These are phyloP conservation scores for Ceyx cyanopectus DNA, from an alignment of 2,113 vertebrate species.

Conservation along the genomic window DNA sequence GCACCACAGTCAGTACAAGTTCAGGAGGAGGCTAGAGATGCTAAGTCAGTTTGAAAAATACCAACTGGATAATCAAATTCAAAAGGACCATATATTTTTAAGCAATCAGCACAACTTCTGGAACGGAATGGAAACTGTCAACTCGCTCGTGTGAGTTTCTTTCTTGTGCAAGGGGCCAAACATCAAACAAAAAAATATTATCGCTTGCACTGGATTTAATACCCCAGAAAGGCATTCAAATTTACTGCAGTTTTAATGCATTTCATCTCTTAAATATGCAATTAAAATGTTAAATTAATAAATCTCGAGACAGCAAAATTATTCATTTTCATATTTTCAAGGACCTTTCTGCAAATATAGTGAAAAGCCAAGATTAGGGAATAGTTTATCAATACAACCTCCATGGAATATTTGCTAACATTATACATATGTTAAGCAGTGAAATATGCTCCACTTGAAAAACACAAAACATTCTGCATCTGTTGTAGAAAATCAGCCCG, in stretches of 20 bases:
- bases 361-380: conserved; percentile 50
- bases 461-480: conserved; percentile 66
- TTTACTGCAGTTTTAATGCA: conserved; percentile 45
- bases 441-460: conserved; percentile 61
- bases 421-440: conserved; percentile 64
- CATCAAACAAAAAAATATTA: conserved; percentile 48
- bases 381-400: conserved; percentile 57
- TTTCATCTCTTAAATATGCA: conserved; percentile 31
- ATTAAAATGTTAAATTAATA: conserved; percentile 41
- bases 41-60: conserved; percentile 58
- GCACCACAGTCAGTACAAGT: conserved; percentile 29
- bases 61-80: conserved; percentile 43
- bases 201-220: conserved; percentile 29
- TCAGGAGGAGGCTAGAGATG: conserved; percentile 49
- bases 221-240: conserved; percentile 50
- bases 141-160: not conserved
- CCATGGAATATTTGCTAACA: conserved; percentile 62
- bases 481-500: conserved; percentile 41
- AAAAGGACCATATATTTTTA: conserved; percentile 53
- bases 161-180: conserved; percentile 11
- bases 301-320: not conserved
- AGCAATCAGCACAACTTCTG: not conserved
- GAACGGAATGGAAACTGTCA: conserved; percentile 18
- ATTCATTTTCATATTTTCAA: conserved; percentile 63
- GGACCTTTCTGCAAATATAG: conserved; percentile 20